Conservation (phyloP, 2,113 vertebrate genomes). For the Gasterosteus nipponicus region DNA sequence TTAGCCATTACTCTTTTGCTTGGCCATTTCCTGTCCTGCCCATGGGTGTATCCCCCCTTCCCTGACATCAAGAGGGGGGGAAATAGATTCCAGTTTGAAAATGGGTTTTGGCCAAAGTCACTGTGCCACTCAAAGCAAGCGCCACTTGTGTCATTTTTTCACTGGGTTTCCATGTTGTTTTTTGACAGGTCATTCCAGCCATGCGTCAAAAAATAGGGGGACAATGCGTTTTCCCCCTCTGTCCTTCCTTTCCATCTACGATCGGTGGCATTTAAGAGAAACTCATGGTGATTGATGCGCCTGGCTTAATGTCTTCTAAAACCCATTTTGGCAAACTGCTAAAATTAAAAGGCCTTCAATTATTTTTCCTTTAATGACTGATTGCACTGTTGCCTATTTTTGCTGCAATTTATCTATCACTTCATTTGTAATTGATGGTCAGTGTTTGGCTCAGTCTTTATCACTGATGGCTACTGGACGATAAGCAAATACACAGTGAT, state of each 20-base stretch:
- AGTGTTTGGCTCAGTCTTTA: constrained; percentile 20
- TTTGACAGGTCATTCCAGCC: constrained; percentile 69
- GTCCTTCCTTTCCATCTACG: constrained; percentile 45
- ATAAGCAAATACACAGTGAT: constrained; percentile 32
- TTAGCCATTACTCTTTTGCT: constrained; percentile 49
- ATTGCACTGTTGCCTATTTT: background rate
- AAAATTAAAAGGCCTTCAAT: constrained; percentile 48
- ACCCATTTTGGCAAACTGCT: constrained; percentile 48
- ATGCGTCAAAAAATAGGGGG: constrained; percentile 53
- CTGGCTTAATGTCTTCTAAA: constrained; percentile 26
- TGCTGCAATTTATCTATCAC: constrained; percentile 16
- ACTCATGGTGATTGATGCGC: constrained; percentile 47
- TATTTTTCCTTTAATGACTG: constrained; percentile 35
- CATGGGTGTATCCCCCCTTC: constrained; percentile 1
- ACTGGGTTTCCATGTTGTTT: constrained; percentile 68
- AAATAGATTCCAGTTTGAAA: constrained; percentile 65
- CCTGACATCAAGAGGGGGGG: constrained; percentile 46
- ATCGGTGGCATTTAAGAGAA: constrained; percentile 32
- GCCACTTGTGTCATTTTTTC: constrained; percentile 73
- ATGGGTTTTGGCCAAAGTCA: constrained; percentile 68
- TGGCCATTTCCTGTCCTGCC: constrained; percentile 61
- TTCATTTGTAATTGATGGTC: constrained; percentile 29
- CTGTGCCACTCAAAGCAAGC: constrained; percentile 56
- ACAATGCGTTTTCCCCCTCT: constrained; percentile 6
- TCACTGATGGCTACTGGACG: background rate